Base-by-base conservation (phyloP, 2,797 vertebrate species). In the Poecilia gillii region DNA sequence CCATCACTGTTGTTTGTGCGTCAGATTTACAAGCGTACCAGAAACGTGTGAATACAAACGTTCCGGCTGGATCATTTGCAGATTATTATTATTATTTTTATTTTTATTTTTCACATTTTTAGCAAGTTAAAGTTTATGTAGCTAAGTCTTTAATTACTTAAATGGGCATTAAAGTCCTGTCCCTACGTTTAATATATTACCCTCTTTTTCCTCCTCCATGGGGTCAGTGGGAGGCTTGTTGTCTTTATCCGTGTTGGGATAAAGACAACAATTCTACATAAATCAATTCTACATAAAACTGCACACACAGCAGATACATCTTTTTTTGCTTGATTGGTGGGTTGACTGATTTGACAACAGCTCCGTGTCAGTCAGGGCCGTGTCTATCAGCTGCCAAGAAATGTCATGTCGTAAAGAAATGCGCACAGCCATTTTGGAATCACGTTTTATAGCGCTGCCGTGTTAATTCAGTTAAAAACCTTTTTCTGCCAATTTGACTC, bases 381-480 rank as follows among this genome's bases (percentile, higher is more conserved):
- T 43, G 66, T 43, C 8, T 12, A 6, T 70, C 66, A 70, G 66
- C 66, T 45, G 36, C 39, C 66, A 70, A n/a, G 36, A 20, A 68
- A n/a, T 7, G 23, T 41, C 9, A 13, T 4, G 6, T n/a, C 12
- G 12, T n/a, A 43, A 70, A 43, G 11, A 43, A 70, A 43, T 14
- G 39, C 11, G 3, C 23, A n/a, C 39, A n/a, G 39, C 11, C 4
- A 4, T 53, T 70, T 70, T 43, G 23, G 41, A 45, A 43, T 14
- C 4, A 6, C 66, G 14, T 70, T 70, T 70, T 45, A 70, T 6
- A n/a, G 66, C 36, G 2, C 20, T 68, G 64, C 64, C 4, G 20
- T 45, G 66, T 70, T 70, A 45, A 70, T 70, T n/a, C 39, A 45
- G 39, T 70, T 70, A 70, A 70, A 70, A 70, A 43, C 11, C 9